phyloP scores from a whole-genome alignment of 2,797 vertebrate genomes.

The Galago senegalensis region DNA sequence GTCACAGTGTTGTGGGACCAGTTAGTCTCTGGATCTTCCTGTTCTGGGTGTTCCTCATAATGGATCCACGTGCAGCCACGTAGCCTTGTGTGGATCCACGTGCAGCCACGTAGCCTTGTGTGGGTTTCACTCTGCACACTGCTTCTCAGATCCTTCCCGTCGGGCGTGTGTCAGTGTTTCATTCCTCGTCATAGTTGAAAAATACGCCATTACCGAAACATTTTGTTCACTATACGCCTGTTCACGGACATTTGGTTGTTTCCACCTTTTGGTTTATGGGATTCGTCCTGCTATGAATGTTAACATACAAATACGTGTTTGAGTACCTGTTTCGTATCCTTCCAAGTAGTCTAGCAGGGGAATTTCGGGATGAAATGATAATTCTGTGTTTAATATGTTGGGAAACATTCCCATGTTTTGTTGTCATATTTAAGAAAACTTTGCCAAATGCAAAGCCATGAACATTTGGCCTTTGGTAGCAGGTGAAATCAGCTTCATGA shows the following conservation, averaged over 20 bases:
- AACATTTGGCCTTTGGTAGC: background rate
- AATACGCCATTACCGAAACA: background rate
- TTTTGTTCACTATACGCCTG: background rate
- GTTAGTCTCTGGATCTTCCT: background rate
- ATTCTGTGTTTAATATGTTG: background rate
- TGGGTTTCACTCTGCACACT: background rate
- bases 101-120: background rate
- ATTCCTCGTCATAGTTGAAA: background rate
- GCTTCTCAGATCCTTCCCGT: background rate
- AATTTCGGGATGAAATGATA: background rate
- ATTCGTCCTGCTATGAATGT: background rate
- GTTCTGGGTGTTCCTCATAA: background rate
- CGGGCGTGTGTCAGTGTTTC: background rate
- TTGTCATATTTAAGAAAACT: slow-evolving; percentile 1
- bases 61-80: background rate
- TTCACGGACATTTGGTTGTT: background rate
- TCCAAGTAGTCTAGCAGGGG: background rate
- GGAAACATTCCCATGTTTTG: background rate
- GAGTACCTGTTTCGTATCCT: background rate
- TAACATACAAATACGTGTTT: background rate
- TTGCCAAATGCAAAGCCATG: background rate
- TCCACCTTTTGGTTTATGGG: background rate
- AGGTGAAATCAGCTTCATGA: background rate
- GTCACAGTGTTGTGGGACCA: background rate
- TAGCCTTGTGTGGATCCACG: background rate